These are phyloP conservation scores for Aethina tumida DNA, from an alignment of 1,140 invertebrate species.

Conservation along the genomic window DNA sequence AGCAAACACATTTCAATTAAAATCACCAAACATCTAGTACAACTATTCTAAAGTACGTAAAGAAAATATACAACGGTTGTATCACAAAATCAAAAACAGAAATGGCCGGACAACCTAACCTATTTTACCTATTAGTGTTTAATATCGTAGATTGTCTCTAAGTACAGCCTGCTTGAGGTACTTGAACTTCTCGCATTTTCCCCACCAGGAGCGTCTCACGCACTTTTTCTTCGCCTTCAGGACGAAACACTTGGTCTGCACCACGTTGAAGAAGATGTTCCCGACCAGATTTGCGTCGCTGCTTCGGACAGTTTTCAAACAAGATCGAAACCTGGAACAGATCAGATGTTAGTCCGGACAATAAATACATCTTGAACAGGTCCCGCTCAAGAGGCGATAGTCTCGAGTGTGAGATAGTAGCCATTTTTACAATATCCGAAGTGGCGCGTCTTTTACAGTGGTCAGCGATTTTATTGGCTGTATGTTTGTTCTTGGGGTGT, in stretches of 20 bases:
- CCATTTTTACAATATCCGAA: no score
- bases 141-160: conserved; percentile 61
- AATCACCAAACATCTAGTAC: no score
- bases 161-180: conserved; percentile 64
- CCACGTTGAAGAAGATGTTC: conserved; percentile 87
- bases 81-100: not conserved
- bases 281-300: conserved; percentile 82
- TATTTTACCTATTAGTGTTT: conserved; percentile 18
- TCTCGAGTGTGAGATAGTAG: conserved; percentile 6
- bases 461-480: conserved; percentile 7
- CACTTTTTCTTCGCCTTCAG: conserved; percentile 70
- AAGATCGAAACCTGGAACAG: conserved; percentile 75
- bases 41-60: no score
- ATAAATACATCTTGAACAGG: conserved; percentile 9
- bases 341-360: conserved; percentile 8
- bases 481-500: conserved; percentile 7
- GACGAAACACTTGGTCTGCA: conserved; percentile 86
- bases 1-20: not conserved
- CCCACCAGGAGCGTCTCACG: conserved; percentile 67
- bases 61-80: not conserved
- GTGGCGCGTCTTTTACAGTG: conserved; percentile 1
- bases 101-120: not conserved
- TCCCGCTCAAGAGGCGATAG: conserved; percentile 3
- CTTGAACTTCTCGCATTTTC: conserved; percentile 62
- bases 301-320: conserved; percentile 76